Evolutionary conservation across 2,113 vertebrate species (phyloP), one percentile per base, ranked within the genome.

Genomic region (Rhinogobius similis): DNA sequence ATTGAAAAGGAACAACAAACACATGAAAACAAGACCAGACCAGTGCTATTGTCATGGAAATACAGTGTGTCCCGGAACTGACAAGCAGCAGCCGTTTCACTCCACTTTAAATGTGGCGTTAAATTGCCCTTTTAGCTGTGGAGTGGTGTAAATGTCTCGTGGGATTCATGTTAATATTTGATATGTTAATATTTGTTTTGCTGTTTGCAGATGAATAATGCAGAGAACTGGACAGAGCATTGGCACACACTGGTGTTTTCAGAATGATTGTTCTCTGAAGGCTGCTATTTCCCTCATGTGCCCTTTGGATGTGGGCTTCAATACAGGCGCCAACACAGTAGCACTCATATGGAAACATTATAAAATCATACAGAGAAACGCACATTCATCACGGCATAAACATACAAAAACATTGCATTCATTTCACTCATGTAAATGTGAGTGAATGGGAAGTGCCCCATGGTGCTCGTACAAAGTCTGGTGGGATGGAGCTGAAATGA

Each of bases 141-240:
- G 73, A 78, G 65, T 79, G 76, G 70, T 78, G 23, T 39, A 50
- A 62, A 79, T 78, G 82, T 72, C 81, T 50, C 1, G 46, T 72
- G 79, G 73, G 82, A 67, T 77, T 77, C 73, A 74, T 86, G 78
- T 80, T 86, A 86, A 85, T 91, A 82, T 87, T 84, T 86, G 72
- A 84, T 84, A 85, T 85, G 85, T 81, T 89, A 89, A 89, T 86
- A 85, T 86, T 90, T 89, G 77, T 90, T 90, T 89, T 79, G 76
- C 82, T 86, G 74, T 86, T 73, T 73, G 77, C n/a, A 53, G 62
- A 87, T 89, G 80, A 87, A 89, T 89, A 91, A 89, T 89, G 83
- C 80, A 88, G 64, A 62, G 58, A 53, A 68, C 27, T 79, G 76
- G 81, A 82, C 62, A 75, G 52, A 81, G 73, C 50, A 75, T 72